A percentile compares a stretch with the other conserved stretches of the same genome.
Evolutionary conservation across 2,113 vertebrate species (phyloP).

Genomic region (Amblyopsis rosae): DNA sequence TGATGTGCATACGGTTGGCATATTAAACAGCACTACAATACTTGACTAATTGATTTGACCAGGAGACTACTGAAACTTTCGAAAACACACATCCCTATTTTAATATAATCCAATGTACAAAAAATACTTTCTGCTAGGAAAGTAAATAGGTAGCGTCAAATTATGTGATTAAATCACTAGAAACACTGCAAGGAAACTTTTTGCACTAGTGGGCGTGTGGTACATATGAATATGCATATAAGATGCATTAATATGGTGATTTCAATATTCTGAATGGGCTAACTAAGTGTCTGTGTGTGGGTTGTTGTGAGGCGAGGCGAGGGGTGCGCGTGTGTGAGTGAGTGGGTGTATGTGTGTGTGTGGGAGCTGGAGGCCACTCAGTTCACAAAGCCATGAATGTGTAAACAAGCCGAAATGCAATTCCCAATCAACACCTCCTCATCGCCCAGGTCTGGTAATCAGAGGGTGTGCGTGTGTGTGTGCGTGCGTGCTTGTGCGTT

Average conservation of each 20-base stretch:
- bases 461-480: slow-evolving; percentile 7
- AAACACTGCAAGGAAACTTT: not conserved
- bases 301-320: not conserved
- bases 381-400: slow-evolving; percentile 67
- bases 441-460: slow-evolving; percentile 61
- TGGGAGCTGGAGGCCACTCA: slow-evolving; percentile 42
- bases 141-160: not conserved
- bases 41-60: no score
- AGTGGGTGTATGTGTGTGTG: slow-evolving; percentile 16
- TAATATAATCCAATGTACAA: no score
- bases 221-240: slow-evolving; percentile 21
- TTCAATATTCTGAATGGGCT: slow-evolving; percentile 43
- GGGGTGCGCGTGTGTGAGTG: slow-evolving; percentile 1
- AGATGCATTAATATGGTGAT: slow-evolving; percentile 41
- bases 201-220: not conserved
- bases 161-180: not conserved
- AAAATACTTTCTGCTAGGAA: no score
- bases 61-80: no score
- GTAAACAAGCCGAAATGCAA: slow-evolving; percentile 70
- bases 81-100: no score
- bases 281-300: not conserved
- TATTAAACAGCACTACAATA: no score
- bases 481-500: not conserved
- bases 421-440: slow-evolving; percentile 76
- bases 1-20: no score